Evolutionary conservation across 2,888 invertebrate genomes (phyloP).

Genomic region (Heliconius ethilla): DNA sequence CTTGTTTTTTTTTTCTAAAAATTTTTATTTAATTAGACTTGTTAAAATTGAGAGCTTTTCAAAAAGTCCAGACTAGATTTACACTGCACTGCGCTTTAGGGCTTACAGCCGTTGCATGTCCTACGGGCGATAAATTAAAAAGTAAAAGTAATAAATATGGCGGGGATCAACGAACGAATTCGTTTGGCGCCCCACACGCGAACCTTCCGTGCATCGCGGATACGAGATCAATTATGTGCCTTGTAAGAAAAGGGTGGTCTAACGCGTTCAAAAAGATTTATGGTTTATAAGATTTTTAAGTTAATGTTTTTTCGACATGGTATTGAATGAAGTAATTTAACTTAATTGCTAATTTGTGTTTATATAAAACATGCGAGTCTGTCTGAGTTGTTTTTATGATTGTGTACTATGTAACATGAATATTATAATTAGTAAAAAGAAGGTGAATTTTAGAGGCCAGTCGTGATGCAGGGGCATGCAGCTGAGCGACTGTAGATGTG

Average conservation of each 20-base stretch:
- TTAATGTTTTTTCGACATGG: slow-evolving; percentile 28
- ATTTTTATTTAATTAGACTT: slow-evolving; percentile 1
- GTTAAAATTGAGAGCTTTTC: slow-evolving; percentile 8
- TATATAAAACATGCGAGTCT: background rate
- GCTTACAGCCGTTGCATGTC: slow-evolving; percentile 48
- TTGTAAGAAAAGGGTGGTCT: slow-evolving; percentile 45
- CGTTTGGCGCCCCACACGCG: slow-evolving; percentile 50
- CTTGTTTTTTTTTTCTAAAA: background rate
- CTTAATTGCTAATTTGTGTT: slow-evolving; percentile 7
- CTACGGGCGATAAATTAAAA: slow-evolving; percentile 49
- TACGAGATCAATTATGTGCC: slow-evolving; percentile 49
- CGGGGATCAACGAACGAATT: slow-evolving; percentile 52
- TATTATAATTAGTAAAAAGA: too few relatives aligned
- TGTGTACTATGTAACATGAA: background rate
- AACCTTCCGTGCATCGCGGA: slow-evolving; percentile 44
- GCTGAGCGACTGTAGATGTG: too few relatives aligned
- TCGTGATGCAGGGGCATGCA: too few relatives aligned
- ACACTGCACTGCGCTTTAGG: slow-evolving; percentile 48
- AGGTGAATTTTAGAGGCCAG: too few relatives aligned
- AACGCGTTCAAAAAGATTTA: slow-evolving; percentile 38
- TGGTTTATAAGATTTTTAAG: slow-evolving; percentile 31
- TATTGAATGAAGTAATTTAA: slow-evolving; percentile 22
- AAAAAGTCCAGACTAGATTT: slow-evolving; percentile 32
- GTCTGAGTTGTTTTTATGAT: background rate
- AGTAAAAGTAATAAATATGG: slow-evolving; percentile 54